Evolutionary conservation across 2,113 vertebrate species (phyloP).

Genomic region (Danionella cerebrum): DNA sequence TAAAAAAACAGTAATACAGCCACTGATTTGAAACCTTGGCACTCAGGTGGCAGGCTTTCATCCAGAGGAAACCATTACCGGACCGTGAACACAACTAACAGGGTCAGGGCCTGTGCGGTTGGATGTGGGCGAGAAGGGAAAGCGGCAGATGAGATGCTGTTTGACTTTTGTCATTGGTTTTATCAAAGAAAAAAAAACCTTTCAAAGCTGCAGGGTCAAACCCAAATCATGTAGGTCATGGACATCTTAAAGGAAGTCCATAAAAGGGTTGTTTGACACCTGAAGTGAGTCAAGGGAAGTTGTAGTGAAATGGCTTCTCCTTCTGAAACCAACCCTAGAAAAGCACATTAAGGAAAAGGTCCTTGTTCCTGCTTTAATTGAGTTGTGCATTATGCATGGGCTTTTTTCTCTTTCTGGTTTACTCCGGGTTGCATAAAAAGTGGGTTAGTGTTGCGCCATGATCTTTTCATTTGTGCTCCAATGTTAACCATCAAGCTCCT

Average conservation of each 20-base stretch:
- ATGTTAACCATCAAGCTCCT: neutral
- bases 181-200: neutral
- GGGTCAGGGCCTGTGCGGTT: neutral
- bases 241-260: neutral
- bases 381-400: neutral
- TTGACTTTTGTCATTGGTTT: neutral
- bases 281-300: neutral
- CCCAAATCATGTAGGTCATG: neutral
- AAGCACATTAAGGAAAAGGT: neutral
- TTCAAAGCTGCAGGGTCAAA: neutral
- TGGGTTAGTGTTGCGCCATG: conserved; percentile 6
- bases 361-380: neutral
- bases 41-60: neutral
- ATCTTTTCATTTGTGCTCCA: neutral
- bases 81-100: neutral
- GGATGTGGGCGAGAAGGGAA: neutral
- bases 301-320: neutral
- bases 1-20: neutral
- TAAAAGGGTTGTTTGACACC: neutral
- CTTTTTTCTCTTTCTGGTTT: neutral
- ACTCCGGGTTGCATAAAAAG: conserved; percentile 5
- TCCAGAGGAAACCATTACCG: conserved; percentile 7
- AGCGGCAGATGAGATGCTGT: neutral
- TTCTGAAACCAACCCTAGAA: neutral
- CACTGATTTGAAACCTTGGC: neutral